A percentile compares a stretch with the other conserved stretches of the same genome.
phyloP scores from a whole-genome alignment of 2,113 vertebrate genomes.

The Shinisaurus crocodilurus region DNA sequence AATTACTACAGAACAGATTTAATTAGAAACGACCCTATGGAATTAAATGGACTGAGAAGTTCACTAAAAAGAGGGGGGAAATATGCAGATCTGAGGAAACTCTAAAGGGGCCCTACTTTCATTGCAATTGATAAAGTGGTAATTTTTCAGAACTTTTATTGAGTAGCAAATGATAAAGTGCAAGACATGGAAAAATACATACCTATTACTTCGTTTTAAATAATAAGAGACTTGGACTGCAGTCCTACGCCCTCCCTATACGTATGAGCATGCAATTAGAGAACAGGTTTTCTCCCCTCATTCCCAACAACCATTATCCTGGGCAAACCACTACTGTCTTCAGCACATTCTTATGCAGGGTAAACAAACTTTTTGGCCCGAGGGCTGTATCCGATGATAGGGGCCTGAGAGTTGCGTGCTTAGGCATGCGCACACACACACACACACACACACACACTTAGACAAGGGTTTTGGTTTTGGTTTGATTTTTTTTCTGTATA shows the following conservation, averaged over 20 bases:
- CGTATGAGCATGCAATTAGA: neutral
- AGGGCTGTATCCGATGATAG: too few species aligned
- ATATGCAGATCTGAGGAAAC: neutral
- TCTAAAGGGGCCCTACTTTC: neutral
- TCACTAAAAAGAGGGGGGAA: neutral
- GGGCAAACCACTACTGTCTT: neutral
- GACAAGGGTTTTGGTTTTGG: neutral
- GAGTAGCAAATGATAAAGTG: neutral
- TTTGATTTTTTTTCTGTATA: neutral
- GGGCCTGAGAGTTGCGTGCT: too few species aligned
- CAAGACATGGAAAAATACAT: neutral
- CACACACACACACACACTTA: neutral
- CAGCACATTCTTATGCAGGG: neutral
- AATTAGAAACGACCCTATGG: neutral
- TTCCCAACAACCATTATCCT: neutral
- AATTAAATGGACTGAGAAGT: neutral
- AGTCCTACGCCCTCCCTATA: neutral
- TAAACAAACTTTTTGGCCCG: too few species aligned
- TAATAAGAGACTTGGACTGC: neutral
- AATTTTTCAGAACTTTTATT: neutral
- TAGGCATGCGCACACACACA: too few species aligned
- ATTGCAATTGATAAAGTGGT: too few species aligned
- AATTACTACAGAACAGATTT: slow-evolving; percentile 13
- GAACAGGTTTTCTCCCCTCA: too few species aligned
- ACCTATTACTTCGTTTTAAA: neutral